These are phyloP conservation scores for Drosophila bunnanda DNA, from an alignment of 2,888 invertebrate species.

Conservation along the genomic window DNA sequence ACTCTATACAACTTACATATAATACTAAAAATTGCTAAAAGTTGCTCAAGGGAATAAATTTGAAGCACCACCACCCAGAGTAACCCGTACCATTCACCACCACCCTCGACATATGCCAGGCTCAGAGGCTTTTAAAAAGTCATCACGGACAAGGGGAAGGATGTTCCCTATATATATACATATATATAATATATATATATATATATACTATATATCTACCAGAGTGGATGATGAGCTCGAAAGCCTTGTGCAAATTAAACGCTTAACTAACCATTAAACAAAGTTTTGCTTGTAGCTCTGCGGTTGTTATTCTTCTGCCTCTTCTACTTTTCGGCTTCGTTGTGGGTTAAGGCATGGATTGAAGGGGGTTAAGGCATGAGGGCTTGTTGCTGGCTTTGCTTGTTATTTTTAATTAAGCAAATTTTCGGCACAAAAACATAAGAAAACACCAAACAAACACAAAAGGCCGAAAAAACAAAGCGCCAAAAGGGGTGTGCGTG, in stretches of 20 bases:
- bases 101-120: conserved; percentile 31
- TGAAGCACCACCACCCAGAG: background rate
- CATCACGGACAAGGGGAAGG: conserved; percentile 27
- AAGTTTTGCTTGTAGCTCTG: conserved; percentile 77
- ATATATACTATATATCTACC: background rate
- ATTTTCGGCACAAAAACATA: conserved; percentile 71
- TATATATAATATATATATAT: background rate
- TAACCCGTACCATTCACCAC: conserved; percentile 1
- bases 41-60: background rate
- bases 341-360: conserved; percentile 8
- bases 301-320: conserved; percentile 52
- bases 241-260: conserved; percentile 70
- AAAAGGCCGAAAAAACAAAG: conserved; percentile 18
- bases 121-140: conserved; percentile 64
- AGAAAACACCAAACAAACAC: conserved; percentile 55
- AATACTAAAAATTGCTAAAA: background rate
- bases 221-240: conserved; percentile 32
- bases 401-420: conserved; percentile 79
- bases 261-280: conserved; percentile 77
- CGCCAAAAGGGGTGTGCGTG: conserved; percentile 12
- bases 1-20: background rate
- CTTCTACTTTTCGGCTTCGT: conserved; percentile 6
- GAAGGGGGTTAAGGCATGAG: conserved; percentile 14
- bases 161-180: background rate
- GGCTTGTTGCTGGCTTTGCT: conserved; percentile 52